Conservation (phyloP, 2,113 vertebrate genomes). For the Bubo blakistoni region DNA sequence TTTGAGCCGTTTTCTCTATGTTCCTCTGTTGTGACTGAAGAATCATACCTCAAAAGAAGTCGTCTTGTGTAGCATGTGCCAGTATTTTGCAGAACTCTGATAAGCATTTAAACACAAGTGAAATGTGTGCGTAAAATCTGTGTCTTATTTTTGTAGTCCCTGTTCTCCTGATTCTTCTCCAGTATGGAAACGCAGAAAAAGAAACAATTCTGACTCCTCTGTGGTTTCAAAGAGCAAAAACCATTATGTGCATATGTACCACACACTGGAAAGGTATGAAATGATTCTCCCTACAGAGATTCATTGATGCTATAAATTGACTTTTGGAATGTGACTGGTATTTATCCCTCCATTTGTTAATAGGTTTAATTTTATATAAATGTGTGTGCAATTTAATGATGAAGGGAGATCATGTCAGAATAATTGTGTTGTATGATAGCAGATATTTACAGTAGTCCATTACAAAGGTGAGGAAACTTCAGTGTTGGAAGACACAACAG, state of each 20-base stretch:
- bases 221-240: neutral
- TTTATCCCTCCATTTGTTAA: neutral
- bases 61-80: neutral
- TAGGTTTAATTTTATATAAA: neutral
- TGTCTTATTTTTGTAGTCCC: neutral
- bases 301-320: neutral
- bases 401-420: neutral
- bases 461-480: neutral
- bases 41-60: neutral
- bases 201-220: constrained; percentile 28
- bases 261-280: constrained; percentile 32
- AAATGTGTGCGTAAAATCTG: neutral
- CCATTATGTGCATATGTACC: neutral
- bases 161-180: constrained; percentile 28
- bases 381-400: neutral
- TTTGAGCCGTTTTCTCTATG: neutral
- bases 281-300: neutral
- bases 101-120: neutral
- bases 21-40: neutral
- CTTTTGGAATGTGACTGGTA: neutral
- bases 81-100: neutral
- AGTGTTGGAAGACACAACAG: neutral
- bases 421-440: neutral
- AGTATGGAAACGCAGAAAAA: constrained; percentile 57
- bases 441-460: neutral